Evolutionary conservation across 2,888 invertebrate genomes (phyloP), one percentile per base, ranked within the genome.

Genomic region (Mesorhabditis spiculigera): DNA sequence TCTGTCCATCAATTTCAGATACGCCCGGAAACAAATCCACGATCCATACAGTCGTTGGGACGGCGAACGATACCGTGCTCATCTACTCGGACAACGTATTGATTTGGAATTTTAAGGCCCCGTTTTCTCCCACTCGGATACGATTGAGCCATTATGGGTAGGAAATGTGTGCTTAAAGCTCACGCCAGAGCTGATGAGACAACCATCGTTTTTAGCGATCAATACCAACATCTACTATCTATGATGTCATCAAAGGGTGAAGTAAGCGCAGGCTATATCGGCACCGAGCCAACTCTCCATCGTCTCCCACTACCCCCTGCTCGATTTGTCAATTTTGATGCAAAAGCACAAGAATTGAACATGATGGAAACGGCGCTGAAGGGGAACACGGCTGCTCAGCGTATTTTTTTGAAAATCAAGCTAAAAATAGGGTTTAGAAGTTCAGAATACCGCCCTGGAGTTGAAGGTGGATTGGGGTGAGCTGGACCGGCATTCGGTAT

Each of bases 291-390:
- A 13, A 13, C 58, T 50, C n/a, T 50, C 8, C n/a, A 50, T 50
- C 58, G 58, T 50, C 58, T 50, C 8, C 58, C 58, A 50, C n/a
- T 50, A 3, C 58, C 58, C n/a, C 58, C 58, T 2, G n/a, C 58
- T 50, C 58, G 58, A 50, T 50, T 50, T 50, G 58, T 50, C 58
- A n/a, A 50, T 50, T 50, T 50, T 50, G 58, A 50, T 13, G 58
- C 8, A n/a, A 50, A 50, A 3, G n/a, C 8, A 13, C 58, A n/a
- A 50, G 10, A 50, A 13, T 50, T 50, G 3, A 13, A 10, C n/a
- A n/a, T n/a, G 8, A 50, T 50, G 58, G 58, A 50, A 50, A 50
- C 8, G n/a, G 58, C 58, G 8, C n/a, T 50, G 1, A 50, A 50
- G 10, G 8, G 10, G 58, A 50, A 50, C n/a, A 13, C 58, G n/a